Evolutionary conservation across 2,888 invertebrate species (phyloP).

Genomic region (Phania funesta): DNA sequence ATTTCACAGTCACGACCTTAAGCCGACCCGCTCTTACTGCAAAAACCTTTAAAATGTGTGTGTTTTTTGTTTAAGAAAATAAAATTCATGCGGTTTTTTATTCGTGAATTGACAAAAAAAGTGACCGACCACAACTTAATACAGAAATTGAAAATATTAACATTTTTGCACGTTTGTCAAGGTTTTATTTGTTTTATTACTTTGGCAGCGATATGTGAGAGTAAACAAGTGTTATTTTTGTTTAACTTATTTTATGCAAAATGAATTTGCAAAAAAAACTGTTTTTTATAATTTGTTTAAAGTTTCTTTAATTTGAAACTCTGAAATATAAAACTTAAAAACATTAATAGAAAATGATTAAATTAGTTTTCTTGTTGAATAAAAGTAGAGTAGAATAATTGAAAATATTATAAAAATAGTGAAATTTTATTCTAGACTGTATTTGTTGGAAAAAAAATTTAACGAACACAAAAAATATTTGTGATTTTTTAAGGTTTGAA

Average conservation of each 20-base stretch:
- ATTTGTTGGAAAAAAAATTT: too few relatives aligned
- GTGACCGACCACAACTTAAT: neutral
- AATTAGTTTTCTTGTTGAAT: constrained; percentile 33
- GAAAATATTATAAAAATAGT: constrained; percentile 6
- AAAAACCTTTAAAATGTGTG: neutral
- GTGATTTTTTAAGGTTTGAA: too few relatives aligned
- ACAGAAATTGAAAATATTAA: neutral
- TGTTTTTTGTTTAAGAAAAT: neutral
- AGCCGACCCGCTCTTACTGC: too few relatives aligned
- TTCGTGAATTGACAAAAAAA: neutral
- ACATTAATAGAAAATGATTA: too few relatives aligned
- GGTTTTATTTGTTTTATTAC: constrained; percentile 6
- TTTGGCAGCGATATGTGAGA: constrained; percentile 34
- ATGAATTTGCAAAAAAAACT: neutral
- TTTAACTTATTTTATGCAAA: neutral
- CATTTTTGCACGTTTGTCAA: constrained; percentile 48
- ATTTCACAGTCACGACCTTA: too few relatives aligned
- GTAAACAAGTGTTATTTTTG: neutral
- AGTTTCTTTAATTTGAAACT: too few relatives aligned
- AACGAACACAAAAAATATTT: too few relatives aligned
- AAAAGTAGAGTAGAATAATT: constrained; percentile 29
- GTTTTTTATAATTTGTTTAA: neutral
- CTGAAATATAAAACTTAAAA: too few relatives aligned
- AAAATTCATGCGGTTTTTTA: neutral
- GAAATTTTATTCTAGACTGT: neutral